Base-by-base conservation (phyloP, 2,113 vertebrate species). In the zebrafish (Danio rerio) region DNA sequence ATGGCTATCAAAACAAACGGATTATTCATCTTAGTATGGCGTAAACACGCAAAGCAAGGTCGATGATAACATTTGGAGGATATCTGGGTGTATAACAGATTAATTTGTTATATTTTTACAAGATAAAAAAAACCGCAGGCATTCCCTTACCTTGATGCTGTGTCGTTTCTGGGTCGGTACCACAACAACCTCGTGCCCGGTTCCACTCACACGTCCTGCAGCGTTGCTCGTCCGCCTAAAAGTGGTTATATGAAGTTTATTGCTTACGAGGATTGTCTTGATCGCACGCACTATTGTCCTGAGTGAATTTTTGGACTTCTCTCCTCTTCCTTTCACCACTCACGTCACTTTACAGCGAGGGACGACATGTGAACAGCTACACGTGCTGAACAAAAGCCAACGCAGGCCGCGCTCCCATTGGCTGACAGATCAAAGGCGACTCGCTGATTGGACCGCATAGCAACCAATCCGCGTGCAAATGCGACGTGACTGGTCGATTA, bases 331-430 rank as follows among this genome's bases (percentile, higher is more conserved):
- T 86, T 61, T 70, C 62, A 77, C 66, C 31, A 18, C 66, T 56
- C 43, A 62, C 31, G 58, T 81, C 75, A 62, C 62, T 74, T 49
- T 72, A 72, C 84, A 81, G 81, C 84, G 79, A 81, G 86, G 82
- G n/a, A 50, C 59, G 50, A 83, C 83, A 82, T 21, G 89, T 62
- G 84, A 77, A 58, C 7, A 59, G 52, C 81, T 59, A 88, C 93
- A 92, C 92, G 93, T 93, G 93, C 89, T 4, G 58, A 42, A 18
- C 42, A 53, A 58, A 13, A 58, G 49, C 45, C 83, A 69, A 16
- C 31, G 0, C 55, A 68, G 31, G 3, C 70, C n/a, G 52, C 0
- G 42, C 42, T 11, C 20, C 31, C 43, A 89, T 91, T 92, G 91
- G 93, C 71, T 66, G 55, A 13, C 0, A 0, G 1, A 69, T 21